Base-by-base conservation (phyloP, 2,113 vertebrate species). In the Macrotus californicus region DNA sequence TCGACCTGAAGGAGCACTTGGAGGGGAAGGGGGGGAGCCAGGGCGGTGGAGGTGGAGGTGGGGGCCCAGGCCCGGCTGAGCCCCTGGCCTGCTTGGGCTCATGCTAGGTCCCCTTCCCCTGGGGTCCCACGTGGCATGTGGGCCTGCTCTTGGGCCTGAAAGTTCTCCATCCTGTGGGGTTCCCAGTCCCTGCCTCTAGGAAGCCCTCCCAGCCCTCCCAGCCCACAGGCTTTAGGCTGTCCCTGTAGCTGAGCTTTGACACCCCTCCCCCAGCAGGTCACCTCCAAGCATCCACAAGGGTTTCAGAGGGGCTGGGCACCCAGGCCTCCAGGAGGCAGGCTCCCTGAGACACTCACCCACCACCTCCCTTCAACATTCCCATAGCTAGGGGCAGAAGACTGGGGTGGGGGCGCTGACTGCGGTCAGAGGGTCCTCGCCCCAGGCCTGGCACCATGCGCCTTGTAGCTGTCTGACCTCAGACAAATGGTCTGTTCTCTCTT, bases 51-150 rank as follows among this genome's bases (percentile, higher is more conserved):
- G 9, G 2, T 7, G 16, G 72, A 39, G n/a, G 14, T 29, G 16
- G 91, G 75, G 80, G 39, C 39, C 66, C n/a, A 0, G 19, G 41
- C 6, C 66, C 34, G 36, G 22, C 69, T 34, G 67, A 89, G 77
- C 48, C 54, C 36, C 16, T 12, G 54, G 52, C 6, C 87, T 16
- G 7, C 52, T 11, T 1, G 52, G 77, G n/a, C 50, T 31, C 29
- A 14, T 26, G 72, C 36, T n/a, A 21, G 1, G 3, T 22, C 36
- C 29, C 36, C 21, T 66, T 3, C 26, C 59, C 72, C 31, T 1
- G 31, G 41, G 41, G 9, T 0, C 75, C 6, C 7, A 0, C n/a
- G 2, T 11, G 29, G 21, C 61, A 1, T 6, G 1, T 34, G 29
- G 16, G 54, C 7, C 0, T 4, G 1, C n/a, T 61, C 34, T 1